Evolutionary conservation across 2,113 vertebrate species (phyloP).

Genomic region (Haplotaxodon microlepis): DNA sequence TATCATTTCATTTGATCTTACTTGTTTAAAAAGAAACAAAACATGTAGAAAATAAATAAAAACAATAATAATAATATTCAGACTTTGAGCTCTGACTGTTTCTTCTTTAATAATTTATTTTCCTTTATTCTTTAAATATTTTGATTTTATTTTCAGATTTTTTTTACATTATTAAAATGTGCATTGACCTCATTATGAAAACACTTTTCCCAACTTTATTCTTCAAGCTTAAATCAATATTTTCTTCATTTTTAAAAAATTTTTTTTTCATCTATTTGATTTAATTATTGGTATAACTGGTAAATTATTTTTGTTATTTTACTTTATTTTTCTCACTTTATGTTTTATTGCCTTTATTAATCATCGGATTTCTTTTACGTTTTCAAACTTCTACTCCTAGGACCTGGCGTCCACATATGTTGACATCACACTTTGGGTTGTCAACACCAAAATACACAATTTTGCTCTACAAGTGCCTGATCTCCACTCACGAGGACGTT

Average conservation of each 20-base stretch:
- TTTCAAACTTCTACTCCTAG: neutral
- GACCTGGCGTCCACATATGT: neutral
- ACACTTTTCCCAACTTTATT: neutral
- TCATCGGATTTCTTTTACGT: neutral
- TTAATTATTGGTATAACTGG: neutral
- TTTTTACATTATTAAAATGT: neutral
- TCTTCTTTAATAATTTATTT: neutral
- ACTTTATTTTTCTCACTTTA: neutral
- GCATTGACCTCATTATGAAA: neutral
- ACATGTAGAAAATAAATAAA: neutral
- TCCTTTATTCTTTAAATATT: neutral
- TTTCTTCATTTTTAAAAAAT: neutral
- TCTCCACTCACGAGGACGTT: accelerated
- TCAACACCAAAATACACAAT: neutral
- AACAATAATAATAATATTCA: neutral
- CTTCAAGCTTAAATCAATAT: neutral
- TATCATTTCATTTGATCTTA: neutral
- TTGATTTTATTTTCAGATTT: neutral
- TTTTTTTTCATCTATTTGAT: neutral
- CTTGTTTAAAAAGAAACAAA: neutral
- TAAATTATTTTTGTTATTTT: neutral
- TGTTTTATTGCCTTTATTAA: neutral
- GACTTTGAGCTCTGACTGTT: neutral
- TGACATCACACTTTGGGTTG: neutral
- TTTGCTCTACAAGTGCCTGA: neutral